Evolutionary conservation across 2,113 vertebrate species (phyloP).

Genomic region (Psammodynastes pulverulentus): DNA sequence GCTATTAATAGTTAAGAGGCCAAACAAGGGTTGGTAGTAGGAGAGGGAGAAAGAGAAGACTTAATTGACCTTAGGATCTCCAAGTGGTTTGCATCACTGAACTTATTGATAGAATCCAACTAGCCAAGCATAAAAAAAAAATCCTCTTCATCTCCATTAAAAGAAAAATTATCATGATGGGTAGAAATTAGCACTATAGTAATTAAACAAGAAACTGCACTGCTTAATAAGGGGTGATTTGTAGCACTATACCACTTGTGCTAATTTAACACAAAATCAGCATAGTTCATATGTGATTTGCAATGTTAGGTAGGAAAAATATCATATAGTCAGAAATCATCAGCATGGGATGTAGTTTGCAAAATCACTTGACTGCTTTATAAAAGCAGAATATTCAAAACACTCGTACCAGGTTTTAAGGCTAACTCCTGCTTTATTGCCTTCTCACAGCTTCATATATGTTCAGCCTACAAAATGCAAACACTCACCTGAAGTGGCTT

Average conservation of each 20-base stretch:
- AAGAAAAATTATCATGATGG: background rate
- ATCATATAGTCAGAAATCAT: background rate
- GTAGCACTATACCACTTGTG: background rate
- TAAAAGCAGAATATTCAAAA: background rate
- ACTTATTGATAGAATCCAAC: background rate
- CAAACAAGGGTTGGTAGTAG: background rate
- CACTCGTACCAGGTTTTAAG: background rate
- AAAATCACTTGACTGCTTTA: background rate
- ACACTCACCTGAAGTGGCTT: constrained; percentile 89
- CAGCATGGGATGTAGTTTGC: background rate
- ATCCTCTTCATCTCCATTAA: background rate
- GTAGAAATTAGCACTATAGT: background rate
- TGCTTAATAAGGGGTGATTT: background rate
- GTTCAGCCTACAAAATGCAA: background rate
- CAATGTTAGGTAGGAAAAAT: background rate
- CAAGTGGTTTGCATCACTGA: background rate
- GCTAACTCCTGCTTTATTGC: background rate
- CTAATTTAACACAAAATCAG: background rate
- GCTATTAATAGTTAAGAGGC: background rate
- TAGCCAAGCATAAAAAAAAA: background rate
- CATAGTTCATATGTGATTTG: background rate
- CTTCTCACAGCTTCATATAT: background rate
- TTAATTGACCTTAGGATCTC: background rate
- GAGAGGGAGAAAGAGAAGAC: background rate
- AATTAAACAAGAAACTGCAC: background rate